Conservation (phyloP, 2,797 vertebrate species). For the Esox lucius region DNA sequence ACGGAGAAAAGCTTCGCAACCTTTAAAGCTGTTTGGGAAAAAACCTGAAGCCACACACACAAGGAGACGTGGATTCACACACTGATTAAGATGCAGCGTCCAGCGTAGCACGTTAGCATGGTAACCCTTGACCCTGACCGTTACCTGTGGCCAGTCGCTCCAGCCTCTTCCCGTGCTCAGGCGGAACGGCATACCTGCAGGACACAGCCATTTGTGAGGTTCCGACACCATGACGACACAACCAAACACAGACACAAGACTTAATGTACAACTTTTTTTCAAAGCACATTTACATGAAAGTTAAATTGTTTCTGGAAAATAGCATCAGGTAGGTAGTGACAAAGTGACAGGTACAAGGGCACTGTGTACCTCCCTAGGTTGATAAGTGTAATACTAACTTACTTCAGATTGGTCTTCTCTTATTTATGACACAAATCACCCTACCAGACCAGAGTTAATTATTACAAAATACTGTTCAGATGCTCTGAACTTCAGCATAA, state of each 20-base stretch:
- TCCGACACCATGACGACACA: not conserved
- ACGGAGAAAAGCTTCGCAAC: constrained; percentile 95
- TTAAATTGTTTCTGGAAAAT: too few species aligned
- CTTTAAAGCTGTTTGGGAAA: constrained; percentile 92
- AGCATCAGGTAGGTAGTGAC: too few species aligned
- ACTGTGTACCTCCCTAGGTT: not conserved
- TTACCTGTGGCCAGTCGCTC: constrained; percentile 81
- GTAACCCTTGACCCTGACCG: too few species aligned
- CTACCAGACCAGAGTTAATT: too few species aligned
- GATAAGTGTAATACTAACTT: not conserved
- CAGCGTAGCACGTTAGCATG: not conserved
- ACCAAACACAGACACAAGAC: too few species aligned
- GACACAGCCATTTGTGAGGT: not conserved
- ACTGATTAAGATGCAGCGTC: not conserved
- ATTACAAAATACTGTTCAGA: not conserved
- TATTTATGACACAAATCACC: not conserved
- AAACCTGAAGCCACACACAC: constrained; percentile 76
- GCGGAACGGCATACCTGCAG: constrained; percentile 79
- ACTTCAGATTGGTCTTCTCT: not conserved
- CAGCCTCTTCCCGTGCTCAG: constrained; percentile 80
- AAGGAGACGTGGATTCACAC: not conserved
- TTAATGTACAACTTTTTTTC: too few species aligned
- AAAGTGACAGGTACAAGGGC: too few species aligned
- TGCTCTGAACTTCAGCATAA: constrained; percentile 34
- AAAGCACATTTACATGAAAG: too few species aligned